Base-by-base conservation (phyloP, 1,140 invertebrate genomes). In the Drosophila malerkotliana region DNA sequence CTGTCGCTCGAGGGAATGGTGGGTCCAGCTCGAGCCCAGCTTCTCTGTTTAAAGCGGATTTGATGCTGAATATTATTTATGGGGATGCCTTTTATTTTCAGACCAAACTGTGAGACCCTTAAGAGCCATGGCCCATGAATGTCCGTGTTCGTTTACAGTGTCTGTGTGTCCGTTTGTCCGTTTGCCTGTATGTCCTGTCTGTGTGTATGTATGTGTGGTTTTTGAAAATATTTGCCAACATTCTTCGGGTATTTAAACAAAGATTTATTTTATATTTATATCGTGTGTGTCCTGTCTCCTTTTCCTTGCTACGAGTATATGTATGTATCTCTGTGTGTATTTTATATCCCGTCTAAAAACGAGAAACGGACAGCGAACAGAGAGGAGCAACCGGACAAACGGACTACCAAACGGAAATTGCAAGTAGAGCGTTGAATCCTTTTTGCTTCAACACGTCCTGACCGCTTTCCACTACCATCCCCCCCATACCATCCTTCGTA, bases 201-300 rank as follows among this genome's bases (percentile, higher is more conserved):
- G 39, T 44, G 39, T 12, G n/a, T 41, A 2, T 54, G 30, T 57
- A 60, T 51, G 62, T 68, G 69, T 59, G 69, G 69, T 59, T 63
- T 67, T 74, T 21, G 34, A 79, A 84, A 80, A 85, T 85, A 85
- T 85, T 85, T 85, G 73, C 81, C 68, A 85, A 85, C 82, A 85
- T 85, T 85, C 78, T 82, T 85, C 77, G 82, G 82, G 82, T 85
- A 85, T 85, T 85, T 85, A 85, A 85, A 85, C 82, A 85, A 87
- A 85, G 82, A 87, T 85, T 85, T 85, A 85, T 85, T 87, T 85
- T 78, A 87, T 87, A 81, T 81, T 81, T 76, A 57, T 76, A 76
- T 75, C 72, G 39, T 60, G 72, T 75, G 37, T 57, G 57, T 59
- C 21, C 15, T 24, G 57, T 39, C 30, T 21, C 15, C 10, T 45